Percentiles rank a stretch among this genome's conserved stretches.
Conservation (phyloP, 2,888 invertebrate genomes). For the Drosophila silvestris region DNA sequence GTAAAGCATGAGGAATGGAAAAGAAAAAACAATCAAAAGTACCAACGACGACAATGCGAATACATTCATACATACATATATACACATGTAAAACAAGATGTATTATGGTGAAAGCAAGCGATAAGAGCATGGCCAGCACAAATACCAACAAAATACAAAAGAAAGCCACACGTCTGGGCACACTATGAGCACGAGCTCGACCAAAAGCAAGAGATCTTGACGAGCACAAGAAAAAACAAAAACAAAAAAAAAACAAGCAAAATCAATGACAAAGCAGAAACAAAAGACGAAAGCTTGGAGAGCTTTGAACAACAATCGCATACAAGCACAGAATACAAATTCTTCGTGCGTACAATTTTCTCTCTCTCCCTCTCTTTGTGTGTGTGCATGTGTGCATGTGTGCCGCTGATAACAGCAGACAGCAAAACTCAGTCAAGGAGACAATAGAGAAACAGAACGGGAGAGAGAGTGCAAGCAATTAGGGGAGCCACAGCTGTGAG, state of each 20-base stretch:
- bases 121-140: conserved; percentile 19
- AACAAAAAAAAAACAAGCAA: conserved; percentile 7
- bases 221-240: conserved; percentile 14
- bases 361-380: background rate
- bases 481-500: conserved; percentile 24
- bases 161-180: conserved; percentile 43
- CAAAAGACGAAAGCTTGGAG: conserved; percentile 15
- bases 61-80: background rate
- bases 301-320: conserved; percentile 31
- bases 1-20: conserved; percentile 1
- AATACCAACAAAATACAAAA: conserved; percentile 32
- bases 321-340: conserved; percentile 12
- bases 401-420: conserved; percentile 21
- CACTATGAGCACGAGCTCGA: background rate
- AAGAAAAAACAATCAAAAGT: conserved; percentile 7
- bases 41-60: background rate
- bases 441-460: background rate
- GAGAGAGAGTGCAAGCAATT: conserved; percentile 4
- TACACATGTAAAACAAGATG: background rate
- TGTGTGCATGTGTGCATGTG: background rate
- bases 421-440: background rate
- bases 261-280: conserved; percentile 3
- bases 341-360: background rate
- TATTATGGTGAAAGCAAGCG: conserved; percentile 54
- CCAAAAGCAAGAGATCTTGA: conserved; percentile 7